These are phyloP conservation scores for Engraulis encrasicolus DNA, from an alignment of 2,113 vertebrate genomes.

Conservation along the genomic window DNA sequence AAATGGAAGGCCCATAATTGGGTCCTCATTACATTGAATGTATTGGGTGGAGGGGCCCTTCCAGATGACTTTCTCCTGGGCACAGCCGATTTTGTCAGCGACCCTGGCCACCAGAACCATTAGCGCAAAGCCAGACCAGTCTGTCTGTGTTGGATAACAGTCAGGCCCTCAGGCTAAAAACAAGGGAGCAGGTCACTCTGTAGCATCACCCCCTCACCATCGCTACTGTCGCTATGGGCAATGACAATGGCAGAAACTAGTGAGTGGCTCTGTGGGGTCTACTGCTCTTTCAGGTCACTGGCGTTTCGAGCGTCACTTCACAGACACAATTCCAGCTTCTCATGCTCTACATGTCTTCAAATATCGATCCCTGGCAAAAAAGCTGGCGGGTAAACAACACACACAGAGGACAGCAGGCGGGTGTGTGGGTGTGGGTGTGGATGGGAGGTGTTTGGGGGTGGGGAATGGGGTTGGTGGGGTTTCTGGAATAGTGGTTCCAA, in stretches of 20 bases:
- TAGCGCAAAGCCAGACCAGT: slow-evolving; percentile 36
- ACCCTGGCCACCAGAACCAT: slow-evolving; percentile 8
- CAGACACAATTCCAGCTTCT: slow-evolving; percentile 52
- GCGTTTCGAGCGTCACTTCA: slow-evolving; percentile 52
- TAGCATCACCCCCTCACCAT: slow-evolving; percentile 34
- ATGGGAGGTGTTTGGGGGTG: background rate
- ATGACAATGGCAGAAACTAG: background rate
- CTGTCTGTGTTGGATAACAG: slow-evolving; percentile 10
- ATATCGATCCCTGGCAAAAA: slow-evolving; percentile 60
- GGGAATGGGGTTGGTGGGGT: background rate
- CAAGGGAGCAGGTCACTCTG: slow-evolving; percentile 27
- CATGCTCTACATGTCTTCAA: slow-evolving; percentile 67
- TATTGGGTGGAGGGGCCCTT: too few relatives aligned
- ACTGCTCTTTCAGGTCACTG: slow-evolving; percentile 68
- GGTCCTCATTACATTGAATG: too few relatives aligned
- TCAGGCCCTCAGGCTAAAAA: slow-evolving; percentile 7
- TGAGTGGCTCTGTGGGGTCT: background rate
- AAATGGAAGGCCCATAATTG: too few relatives aligned
- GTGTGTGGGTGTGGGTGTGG: background rate
- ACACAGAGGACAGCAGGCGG: slow-evolving; percentile 7
- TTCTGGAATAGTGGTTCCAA: background rate
- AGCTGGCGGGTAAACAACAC: slow-evolving; percentile 36
- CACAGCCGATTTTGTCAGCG: too few relatives aligned
- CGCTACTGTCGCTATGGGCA: too few relatives aligned
- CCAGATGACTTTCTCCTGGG: too few relatives aligned